Evolutionary conservation across 2,113 vertebrate species (phyloP).

Genomic region (Platichthys flesus): DNA sequence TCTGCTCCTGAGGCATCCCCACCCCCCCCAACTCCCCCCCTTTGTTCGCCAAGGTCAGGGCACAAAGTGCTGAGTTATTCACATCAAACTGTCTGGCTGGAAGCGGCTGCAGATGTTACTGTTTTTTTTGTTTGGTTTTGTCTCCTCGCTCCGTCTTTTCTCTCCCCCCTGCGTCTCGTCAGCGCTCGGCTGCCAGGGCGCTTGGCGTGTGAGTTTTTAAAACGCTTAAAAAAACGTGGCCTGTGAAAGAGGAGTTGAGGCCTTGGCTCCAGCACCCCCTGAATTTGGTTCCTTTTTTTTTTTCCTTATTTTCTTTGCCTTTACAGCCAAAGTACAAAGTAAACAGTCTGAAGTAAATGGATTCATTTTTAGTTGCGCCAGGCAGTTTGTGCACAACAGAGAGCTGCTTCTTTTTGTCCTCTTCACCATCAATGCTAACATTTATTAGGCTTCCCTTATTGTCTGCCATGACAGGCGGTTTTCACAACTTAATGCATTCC

Average conservation of each 20-base stretch:
- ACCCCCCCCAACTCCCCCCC: slow-evolving; percentile 8
- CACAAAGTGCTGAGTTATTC: slow-evolving; percentile 91
- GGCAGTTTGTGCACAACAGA: slow-evolving; percentile 75
- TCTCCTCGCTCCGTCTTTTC: slow-evolving; percentile 35
- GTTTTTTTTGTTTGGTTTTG: slow-evolving; percentile 81
- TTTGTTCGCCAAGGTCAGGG: slow-evolving; percentile 88
- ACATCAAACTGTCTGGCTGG: slow-evolving; percentile 85
- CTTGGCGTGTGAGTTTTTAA: slow-evolving; percentile 79
- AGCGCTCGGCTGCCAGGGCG: slow-evolving; percentile 69
- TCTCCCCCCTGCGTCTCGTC: slow-evolving; percentile 71
- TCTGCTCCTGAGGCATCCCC: slow-evolving; percentile 85
- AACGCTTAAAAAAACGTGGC: slow-evolving; percentile 77
- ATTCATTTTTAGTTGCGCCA: slow-evolving; percentile 83
- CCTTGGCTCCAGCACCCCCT: slow-evolving; percentile 75
- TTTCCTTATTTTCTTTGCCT: slow-evolving; percentile 65
- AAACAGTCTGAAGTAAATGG: slow-evolving; percentile 83
- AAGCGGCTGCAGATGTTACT: slow-evolving; percentile 89
- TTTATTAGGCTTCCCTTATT: slow-evolving; percentile 79
- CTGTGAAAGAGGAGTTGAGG: slow-evolving; percentile 75
- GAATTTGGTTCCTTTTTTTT: slow-evolving; percentile 56
- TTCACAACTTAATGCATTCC: slow-evolving; percentile 78
- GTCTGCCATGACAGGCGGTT: slow-evolving; percentile 77
- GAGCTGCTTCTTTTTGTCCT: slow-evolving; percentile 77
- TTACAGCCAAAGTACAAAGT: slow-evolving; percentile 84
- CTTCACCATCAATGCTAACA: slow-evolving; percentile 76